Base-by-base conservation (phyloP, 1,140 invertebrate species). In the Tribolium madens region DNA sequence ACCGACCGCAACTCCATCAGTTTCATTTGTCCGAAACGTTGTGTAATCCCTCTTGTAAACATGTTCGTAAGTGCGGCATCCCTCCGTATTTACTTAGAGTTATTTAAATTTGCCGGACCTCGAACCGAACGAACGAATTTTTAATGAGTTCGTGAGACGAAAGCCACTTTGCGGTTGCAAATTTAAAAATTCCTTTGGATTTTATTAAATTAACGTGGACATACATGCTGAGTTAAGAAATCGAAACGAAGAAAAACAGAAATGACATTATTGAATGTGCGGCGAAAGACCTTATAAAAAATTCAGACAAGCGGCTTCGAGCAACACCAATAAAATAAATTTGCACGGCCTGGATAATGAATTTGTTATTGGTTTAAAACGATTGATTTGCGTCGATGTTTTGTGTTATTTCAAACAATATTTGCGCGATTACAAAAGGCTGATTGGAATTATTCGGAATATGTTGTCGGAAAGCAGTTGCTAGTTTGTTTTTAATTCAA, bases 301-400 rank as follows among this genome's bases (percentile, higher is more conserved):
- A 57, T 57, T 57, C 52, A 57, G 15, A 50, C 15, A 3, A 17
- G 10, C 48, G 48, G 48, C 15, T n/a, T 12, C 12, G 15, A 50
- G 21, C 1, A 26, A 50, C 48, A 12, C 3, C 48, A 21, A n/a
- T n/a, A n/a, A 42, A 42, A 42, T 42, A 42, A 42, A 57, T 57
- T 57, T 57, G 52, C 52, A 57, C 17, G 10, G 3, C 14, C 10
- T 17, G 10, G 17, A n/a, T 57, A 21, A 57, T 57, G 10, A 57
- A 57, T 57, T 57, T 57, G 52, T 57, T 57, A 57, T 57, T 57
- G 17, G 10, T 18, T 57, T 57, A 57, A 57, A 57, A 57, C 52
- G 21, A 57, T 17, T 17, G 52, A 21, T 57, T 17, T 17, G 17
- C 17, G 14, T 17, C 52, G 17, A 26, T 21, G 52, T 57, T 57